These are phyloP conservation scores for Hydrochoerus hydrochaeris DNA, from an alignment of 2,113 vertebrate genomes.

Conservation along the genomic window DNA sequence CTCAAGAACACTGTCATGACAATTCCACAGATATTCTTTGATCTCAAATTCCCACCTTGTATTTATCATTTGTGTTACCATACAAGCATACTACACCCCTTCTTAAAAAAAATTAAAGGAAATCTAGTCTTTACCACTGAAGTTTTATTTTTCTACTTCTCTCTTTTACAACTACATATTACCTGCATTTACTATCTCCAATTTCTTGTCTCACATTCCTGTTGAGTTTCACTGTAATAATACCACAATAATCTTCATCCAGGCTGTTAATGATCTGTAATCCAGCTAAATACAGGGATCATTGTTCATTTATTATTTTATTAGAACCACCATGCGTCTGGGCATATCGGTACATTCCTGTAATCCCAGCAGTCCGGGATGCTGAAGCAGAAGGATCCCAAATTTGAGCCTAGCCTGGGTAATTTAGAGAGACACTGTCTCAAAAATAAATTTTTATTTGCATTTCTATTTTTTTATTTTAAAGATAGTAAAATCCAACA, in stretches of 20 bases:
- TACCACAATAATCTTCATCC: neutral
- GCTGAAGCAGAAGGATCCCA: neutral
- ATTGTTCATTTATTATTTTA: neutral
- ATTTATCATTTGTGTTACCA: neutral
- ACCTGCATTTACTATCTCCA: neutral
- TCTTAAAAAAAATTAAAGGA: neutral
- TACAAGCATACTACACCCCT: neutral
- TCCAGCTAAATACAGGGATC: neutral
- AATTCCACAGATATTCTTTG: neutral
- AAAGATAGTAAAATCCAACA: too few relatives aligned
- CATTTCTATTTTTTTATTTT: too few relatives aligned
- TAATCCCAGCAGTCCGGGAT: neutral
- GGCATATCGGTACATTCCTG: neutral
- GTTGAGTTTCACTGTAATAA: neutral
- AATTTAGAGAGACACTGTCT: neutral
- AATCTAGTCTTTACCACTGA: neutral
- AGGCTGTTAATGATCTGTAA: neutral
- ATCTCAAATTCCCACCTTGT: neutral
- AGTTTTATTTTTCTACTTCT: neutral
- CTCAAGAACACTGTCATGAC: neutral
- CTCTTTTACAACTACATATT: neutral
- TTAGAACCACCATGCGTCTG: neutral
- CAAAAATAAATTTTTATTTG: neutral
- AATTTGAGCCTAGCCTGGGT: neutral
- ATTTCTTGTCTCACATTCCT: neutral